Base-by-base conservation (phyloP, 2,888 invertebrate species). In the Macrophya alboannulata region DNA sequence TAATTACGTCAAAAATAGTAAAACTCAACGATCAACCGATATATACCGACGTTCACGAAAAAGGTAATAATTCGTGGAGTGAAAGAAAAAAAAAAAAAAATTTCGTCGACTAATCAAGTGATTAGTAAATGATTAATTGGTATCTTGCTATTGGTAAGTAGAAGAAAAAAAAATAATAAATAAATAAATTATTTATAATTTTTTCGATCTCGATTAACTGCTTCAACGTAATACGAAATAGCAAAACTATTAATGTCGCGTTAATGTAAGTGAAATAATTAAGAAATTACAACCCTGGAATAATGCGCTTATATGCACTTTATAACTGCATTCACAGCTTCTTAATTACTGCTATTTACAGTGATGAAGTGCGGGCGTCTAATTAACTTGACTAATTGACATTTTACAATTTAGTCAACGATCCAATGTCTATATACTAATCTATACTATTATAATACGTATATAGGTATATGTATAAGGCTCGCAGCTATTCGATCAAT, bases 201-300 rank as follows among this genome's bases (percentile, higher is more conserved):
- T 31, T 31, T 31, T 31, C 31, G 31, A 31, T 31, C 31, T 31
- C 3, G 3, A n/a, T n/a, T n/a, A 31, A 31, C 31, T 31, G 31
- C 31, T 2, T 1, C 3, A 3, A 31, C 31, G 31, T 31, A 31
- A 31, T 31, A 31, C 25, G 25, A 21, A 21, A 62, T 10, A 31
- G 55, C 55, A 55, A 55, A n/a, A 55, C 55, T n/a, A 55, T 62
- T 62, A 6, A 68, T 37, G 37, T 68, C 68, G 68, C 68, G 37
- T 48, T 15, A 48, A 15, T 48, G 15, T 17, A 8, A 37, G 68
- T 37, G 37, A 68, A 37, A 17, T 25, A 31, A 68, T 68, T 68
- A 15, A 37, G 17, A 68, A 68, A 68, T 68, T 17, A 68, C 8
- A 55, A n/a, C 37, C 31, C 3, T 6, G 37, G 37, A 2, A 37